Evolutionary conservation across 2,113 vertebrate genomes (phyloP).

Genomic region (Gadus chalcogrammus): DNA sequence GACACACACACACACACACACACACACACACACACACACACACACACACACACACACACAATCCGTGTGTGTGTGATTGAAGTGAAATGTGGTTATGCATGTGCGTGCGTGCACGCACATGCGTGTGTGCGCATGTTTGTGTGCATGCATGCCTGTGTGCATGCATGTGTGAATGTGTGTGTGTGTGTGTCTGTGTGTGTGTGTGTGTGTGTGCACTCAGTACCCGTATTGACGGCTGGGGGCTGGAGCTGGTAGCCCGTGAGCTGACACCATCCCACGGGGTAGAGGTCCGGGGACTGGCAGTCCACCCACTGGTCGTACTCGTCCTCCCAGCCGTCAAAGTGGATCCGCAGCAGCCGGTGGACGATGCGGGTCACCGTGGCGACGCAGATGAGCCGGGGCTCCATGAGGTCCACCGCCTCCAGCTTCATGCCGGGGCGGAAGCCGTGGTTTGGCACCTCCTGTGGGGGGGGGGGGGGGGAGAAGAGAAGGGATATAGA

Average conservation of each 20-base stretch:
- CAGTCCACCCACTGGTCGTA: slow-evolving; percentile 98
- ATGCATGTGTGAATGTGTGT: neutral
- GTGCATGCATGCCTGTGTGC: neutral
- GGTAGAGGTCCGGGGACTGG: slow-evolving; percentile 92
- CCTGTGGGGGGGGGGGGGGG: slow-evolving; percentile 58
- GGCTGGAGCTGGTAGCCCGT: slow-evolving; percentile 94
- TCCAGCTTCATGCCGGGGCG: slow-evolving; percentile 92
- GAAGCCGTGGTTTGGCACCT: slow-evolving; percentile 94
- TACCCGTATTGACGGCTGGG: slow-evolving; percentile 82
- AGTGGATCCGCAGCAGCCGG: slow-evolving; percentile 90
- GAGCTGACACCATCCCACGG: slow-evolving; percentile 94
- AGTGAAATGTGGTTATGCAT: neutral
- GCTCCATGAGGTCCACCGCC: slow-evolving; percentile 97
- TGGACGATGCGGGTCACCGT: slow-evolving; percentile 94
- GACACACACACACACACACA: slow-evolving; percentile 8
- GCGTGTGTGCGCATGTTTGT: neutral
- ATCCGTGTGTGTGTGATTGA: too few species aligned
- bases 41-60: slow-evolving; percentile 5
- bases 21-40: slow-evolving; percentile 1
- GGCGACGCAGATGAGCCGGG: slow-evolving; percentile 92
- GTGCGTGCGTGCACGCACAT: neutral
- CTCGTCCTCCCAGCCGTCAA: slow-evolving; percentile 96
- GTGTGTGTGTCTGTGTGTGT: neutral
- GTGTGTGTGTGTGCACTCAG: slow-evolving; percentile 40
- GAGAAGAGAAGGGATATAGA: too few species aligned